Base-by-base conservation (phyloP, 1,140 invertebrate species). In the Ladona fulva region DNA sequence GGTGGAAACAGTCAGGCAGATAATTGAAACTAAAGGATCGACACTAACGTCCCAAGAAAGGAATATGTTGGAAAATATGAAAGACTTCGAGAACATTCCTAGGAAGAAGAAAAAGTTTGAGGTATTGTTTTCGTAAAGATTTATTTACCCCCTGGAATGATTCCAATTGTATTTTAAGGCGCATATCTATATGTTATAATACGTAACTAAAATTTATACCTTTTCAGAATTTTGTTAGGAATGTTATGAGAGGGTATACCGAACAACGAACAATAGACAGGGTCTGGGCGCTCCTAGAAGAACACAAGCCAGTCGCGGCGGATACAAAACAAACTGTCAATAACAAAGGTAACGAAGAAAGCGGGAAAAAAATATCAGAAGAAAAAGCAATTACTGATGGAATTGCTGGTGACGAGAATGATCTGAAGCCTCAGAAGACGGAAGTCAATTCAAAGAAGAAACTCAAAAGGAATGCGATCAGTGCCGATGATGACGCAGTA, bases 61-160 rank as follows among this genome's bases (percentile, higher is more conserved):
- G 52, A 16, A 66, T 16, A 16, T 66, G 3, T 66, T 66, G 52
- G 52, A 66, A 66, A 66, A 3, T 66, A 16, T 66, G 52, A 66
- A 66, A 66, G 52, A 66, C n/a, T 66, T 66, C n/a, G 52, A 66
- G n/a, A 66, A 66, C n/a, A 66, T 66, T 66, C 52, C 52, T 66
- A 66, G 52, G 52, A 66, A 66, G 52, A 66, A 66, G n/a, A 66
- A 66, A 1, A 66, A 66, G n/a, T 66, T 66, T 22, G 3, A 66
- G 52, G 52, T 66, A 66, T 66, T 66, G 1, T 66, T 66, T 66
- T 12, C n/a, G 52, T 12, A 16, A 66, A 12, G 8, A 37, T 1
- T 22, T 6, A 66, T 12, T 66, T 12, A 19, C 14, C 16, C n/a
- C n/a, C n/a, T n/a, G n/a, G n/a, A n/a, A n/a, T n/a, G n/a, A n/a